Evolutionary conservation across 2,888 invertebrate genomes (phyloP), one percentile per base, ranked within the genome.

Genomic region (Drosophila maculinotata): DNA sequence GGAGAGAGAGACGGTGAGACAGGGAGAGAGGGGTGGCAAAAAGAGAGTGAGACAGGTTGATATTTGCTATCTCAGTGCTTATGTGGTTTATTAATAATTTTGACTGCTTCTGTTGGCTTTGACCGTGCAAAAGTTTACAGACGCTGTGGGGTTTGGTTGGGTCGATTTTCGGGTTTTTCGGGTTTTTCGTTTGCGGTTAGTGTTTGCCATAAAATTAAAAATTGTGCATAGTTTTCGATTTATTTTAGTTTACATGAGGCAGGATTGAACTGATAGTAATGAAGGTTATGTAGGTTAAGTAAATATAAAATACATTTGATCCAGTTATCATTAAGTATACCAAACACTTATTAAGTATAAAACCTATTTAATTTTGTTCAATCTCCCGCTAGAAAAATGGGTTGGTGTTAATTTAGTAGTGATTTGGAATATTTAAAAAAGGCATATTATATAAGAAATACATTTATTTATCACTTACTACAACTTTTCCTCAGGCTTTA

Each of bases 31-130:
- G 2, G 33, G 7, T 6, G 5, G 45, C 35, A 28, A n/a, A 10
- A 31, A 54, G 15, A 20, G 3, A 10, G 20, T 44, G 73, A 67
- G 68, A 56, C 52, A 39, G 73, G 45, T 63, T 54, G 30, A 53
- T 68, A 44, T 56, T 68, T 23, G 45, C 25, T 41, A 35, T 39
- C 36, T 41, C 39, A 15, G 14, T 31, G 73, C 68, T 48, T 53
- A 63, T 85, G 79, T 63, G 85, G 85, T 75, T 81, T 79, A 81
- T 75, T 79, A 81, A 84, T 75, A 81, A 75, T 78, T 81, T 81
- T 28, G 41, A 53, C 79, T 69, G 53, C 49, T 35, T 39, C 48
- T 49, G 52, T 26, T 57, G 52, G 69, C 58, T 64, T 58, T 59
- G 65, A 42, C 57, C 54, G 38, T 51, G 47, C 41, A 47, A 54